These are phyloP conservation scores for Macroglossus sobrinus DNA, from an alignment of 2,113 vertebrate genomes.

Conservation along the genomic window DNA sequence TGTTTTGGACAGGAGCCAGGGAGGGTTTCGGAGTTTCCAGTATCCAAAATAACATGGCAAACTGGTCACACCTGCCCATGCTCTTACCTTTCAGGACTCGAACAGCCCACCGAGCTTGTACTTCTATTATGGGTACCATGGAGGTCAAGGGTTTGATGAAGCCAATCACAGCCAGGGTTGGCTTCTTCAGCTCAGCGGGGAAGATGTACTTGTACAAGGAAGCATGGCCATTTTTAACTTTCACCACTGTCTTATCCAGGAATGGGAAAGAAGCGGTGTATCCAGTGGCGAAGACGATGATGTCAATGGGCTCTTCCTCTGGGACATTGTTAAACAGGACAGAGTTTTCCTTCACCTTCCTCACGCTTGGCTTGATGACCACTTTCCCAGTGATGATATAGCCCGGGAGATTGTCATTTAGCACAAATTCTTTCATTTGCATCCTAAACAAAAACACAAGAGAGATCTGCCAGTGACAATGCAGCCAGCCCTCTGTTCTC, in stretches of 20 bases:
- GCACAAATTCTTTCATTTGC: constrained; percentile 64
- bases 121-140: constrained; percentile 84
- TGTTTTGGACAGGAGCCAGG: background rate
- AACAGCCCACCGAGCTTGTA: constrained; percentile 90
- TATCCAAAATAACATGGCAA: background rate
- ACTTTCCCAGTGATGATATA: constrained; percentile 88
- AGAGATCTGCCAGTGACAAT: background rate
- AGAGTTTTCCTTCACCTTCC: constrained; percentile 81
- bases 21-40: background rate
- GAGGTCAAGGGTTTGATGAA: constrained; percentile 83
- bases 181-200: constrained; percentile 82
- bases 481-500: accelerated
- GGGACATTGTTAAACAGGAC: constrained; percentile 85
- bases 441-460: constrained; percentile 60
- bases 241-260: constrained; percentile 81
- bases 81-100: constrained; percentile 87
- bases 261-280: constrained; percentile 86
- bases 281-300: constrained; percentile 90
- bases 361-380: constrained; percentile 84
- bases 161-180: constrained; percentile 88
- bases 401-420: constrained; percentile 89
- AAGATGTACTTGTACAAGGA: constrained; percentile 90
- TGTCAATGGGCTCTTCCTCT: constrained; percentile 86
- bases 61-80: background rate
- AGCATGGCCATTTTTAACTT: constrained; percentile 80